Conservation (phyloP, 2,888 invertebrate species). For the Gastrophysa polygoni region DNA sequence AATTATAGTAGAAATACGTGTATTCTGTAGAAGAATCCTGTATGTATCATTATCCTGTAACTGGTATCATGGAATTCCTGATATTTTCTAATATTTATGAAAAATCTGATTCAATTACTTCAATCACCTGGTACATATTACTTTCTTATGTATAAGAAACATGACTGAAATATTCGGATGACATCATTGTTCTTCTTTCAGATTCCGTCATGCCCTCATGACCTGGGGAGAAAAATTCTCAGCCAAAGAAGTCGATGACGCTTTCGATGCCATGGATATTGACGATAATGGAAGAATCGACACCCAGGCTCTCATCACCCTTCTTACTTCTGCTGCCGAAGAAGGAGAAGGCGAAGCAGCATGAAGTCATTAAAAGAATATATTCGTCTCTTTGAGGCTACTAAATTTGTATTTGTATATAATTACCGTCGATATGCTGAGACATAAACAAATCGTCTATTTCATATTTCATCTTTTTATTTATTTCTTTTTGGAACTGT, state of each 20-base stretch:
- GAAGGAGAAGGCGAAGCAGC: constrained; percentile 66
- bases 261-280: constrained; percentile 91
- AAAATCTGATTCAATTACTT: too few species aligned
- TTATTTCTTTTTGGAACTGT: not conserved
- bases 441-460: not conserved
- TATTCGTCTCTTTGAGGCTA: too few species aligned
- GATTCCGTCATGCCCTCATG: constrained; percentile 88
- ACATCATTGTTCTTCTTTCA: constrained; percentile 52
- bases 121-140: too few species aligned
- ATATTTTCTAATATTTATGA: too few species aligned
- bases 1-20: too few species aligned
- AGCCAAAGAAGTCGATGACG: constrained; percentile 87
- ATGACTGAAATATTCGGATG: too few species aligned
- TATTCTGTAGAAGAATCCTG: too few species aligned
- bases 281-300: constrained; percentile 91
- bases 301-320: constrained; percentile 83
- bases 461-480: not conserved
- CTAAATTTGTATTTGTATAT: not conserved
- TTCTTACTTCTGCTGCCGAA: constrained; percentile 88
- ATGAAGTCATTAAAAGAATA: constrained; percentile 38
- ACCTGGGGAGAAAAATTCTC: constrained; percentile 94
- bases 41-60: too few species aligned
- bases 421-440: not conserved
- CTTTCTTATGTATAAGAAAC: too few species aligned
- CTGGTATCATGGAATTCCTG: too few species aligned